These are phyloP conservation scores for Caenorhabditis japonica DNA, from an alignment of 2,888 invertebrate species.

Conservation along the genomic window DNA sequence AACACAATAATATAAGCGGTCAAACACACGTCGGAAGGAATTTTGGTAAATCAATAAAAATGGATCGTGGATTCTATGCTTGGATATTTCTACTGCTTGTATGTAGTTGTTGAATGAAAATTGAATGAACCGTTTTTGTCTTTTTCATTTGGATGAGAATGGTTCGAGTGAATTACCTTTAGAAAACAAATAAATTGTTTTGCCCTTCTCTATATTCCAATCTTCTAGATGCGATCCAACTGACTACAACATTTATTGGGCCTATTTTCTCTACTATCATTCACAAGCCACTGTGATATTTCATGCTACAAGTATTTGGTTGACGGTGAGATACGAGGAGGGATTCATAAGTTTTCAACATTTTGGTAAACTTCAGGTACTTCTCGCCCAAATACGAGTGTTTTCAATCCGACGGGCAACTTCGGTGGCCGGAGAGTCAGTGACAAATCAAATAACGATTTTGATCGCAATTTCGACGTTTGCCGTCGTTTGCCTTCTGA, in stretches of 20 bases:
- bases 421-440: conserved; percentile 65
- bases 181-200: too few species aligned
- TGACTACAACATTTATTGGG: conserved; percentile 78
- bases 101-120: too few species aligned
- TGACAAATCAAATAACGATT: conserved; percentile 61
- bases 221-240: conserved; percentile 68
- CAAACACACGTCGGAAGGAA: too few species aligned
- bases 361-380: conserved; percentile 71
- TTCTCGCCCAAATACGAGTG: conserved; percentile 79
- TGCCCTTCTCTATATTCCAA: too few species aligned
- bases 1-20: too few species aligned
- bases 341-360: too few species aligned
- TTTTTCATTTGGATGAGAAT: too few species aligned
- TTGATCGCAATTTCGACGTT: conserved; percentile 66
- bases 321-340: conserved; percentile 77
- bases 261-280: conserved; percentile 79
- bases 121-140: too few species aligned
- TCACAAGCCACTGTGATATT: conserved; percentile 79
- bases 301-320: conserved; percentile 79
- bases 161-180: too few species aligned
- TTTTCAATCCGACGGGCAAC: conserved; percentile 78
- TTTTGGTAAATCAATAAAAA: too few species aligned
- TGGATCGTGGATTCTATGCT: too few species aligned
- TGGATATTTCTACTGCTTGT: too few species aligned
- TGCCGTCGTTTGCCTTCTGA: conserved; percentile 66